Evolutionary conservation across 2,113 vertebrate genomes (phyloP).

Genomic region (Atherinomorus stipes): DNA sequence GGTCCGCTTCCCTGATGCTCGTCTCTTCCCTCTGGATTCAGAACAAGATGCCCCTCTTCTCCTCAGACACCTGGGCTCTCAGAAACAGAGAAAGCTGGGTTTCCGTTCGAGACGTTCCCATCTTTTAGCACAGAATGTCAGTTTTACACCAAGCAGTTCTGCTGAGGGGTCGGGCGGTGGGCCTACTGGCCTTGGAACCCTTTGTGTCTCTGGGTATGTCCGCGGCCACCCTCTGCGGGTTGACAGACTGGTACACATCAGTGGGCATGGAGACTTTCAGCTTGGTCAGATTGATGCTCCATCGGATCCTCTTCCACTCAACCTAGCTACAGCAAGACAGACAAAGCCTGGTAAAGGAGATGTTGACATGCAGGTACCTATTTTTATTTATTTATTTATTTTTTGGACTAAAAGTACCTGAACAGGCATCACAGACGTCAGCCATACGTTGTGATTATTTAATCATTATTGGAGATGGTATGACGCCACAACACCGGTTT

Average conservation of each 20-base stretch:
- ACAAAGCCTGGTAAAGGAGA: conserved; percentile 80
- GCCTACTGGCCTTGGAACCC: conserved; percentile 84
- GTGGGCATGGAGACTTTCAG: conserved; percentile 95
- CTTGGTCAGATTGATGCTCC: conserved; percentile 92
- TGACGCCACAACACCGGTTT: background rate
- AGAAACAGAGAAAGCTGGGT: conserved; percentile 89
- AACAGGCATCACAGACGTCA: background rate
- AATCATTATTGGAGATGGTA: too few relatives aligned
- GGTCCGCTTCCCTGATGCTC: conserved; percentile 89
- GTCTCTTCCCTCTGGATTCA: conserved; percentile 86
- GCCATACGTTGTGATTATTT: background rate
- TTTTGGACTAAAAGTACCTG: background rate
- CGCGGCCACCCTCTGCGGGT: conserved; percentile 87
- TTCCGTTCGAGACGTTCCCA: conserved; percentile 90
- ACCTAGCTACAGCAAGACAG: conserved; percentile 71
- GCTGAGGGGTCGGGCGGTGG: conserved; percentile 51
- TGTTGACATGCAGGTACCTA: conserved; percentile 83
- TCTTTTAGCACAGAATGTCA: conserved; percentile 84
- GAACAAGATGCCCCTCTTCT: conserved; percentile 89
- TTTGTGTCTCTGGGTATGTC: conserved; percentile 93
- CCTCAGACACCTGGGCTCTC: conserved; percentile 88
- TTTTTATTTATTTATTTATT: background rate
- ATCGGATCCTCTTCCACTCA: conserved; percentile 88
- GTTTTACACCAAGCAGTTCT: conserved; percentile 81
- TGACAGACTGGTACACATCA: conserved; percentile 91